Evolutionary conservation across 2,797 vertebrate species (phyloP).

Genomic region (Passerculus sandwichensis): DNA sequence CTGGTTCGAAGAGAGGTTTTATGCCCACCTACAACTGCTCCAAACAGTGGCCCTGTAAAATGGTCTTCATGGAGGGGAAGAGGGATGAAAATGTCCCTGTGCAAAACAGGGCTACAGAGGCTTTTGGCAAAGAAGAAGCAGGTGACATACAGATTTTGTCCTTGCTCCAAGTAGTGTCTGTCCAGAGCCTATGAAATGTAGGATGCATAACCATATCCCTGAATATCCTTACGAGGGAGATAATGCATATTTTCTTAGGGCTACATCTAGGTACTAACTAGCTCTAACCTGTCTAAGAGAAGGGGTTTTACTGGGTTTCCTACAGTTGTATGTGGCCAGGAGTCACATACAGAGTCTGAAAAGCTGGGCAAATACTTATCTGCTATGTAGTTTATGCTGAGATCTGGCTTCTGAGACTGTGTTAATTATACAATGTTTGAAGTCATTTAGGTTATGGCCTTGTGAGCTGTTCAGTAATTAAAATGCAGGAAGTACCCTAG

Average conservation of each 20-base stretch:
- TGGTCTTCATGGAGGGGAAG: not conserved
- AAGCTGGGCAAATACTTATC: not conserved
- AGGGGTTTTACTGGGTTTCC: not conserved
- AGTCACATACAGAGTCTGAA: not conserved
- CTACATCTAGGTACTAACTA: not conserved
- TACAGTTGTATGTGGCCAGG: not conserved
- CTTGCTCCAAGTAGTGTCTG: not conserved
- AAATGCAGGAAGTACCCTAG: not conserved
- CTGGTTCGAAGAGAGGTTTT: not conserved
- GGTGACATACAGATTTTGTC: not conserved
- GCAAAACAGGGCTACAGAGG: not conserved
- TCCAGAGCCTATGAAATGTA: not conserved
- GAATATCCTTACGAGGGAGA: not conserved
- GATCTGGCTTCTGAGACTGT: not conserved
- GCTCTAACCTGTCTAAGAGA: not conserved
- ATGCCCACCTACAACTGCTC: not conserved
- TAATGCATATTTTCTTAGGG: not conserved
- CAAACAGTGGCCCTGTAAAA: not conserved
- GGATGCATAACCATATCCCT: not conserved
- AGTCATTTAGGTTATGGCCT: not conserved
- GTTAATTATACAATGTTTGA: not conserved
- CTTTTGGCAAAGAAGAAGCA: not conserved
- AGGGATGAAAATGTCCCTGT: not conserved
- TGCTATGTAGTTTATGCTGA: not conserved
- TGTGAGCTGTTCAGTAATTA: not conserved